These are phyloP conservation scores for Oreochromis tanganicae DNA, from an alignment of 2,113 vertebrate species.

Conservation along the genomic window DNA sequence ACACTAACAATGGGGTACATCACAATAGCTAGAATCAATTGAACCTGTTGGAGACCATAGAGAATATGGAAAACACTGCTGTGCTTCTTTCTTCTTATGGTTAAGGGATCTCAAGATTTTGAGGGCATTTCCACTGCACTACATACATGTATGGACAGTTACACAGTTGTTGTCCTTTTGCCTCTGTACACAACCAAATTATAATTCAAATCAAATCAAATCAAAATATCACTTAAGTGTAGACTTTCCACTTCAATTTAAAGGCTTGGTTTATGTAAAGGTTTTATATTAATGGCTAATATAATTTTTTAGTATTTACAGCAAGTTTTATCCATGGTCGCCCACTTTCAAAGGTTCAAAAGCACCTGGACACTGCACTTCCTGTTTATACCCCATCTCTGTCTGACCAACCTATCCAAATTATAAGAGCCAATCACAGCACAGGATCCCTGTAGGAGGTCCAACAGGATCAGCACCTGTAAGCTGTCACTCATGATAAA, in stretches of 20 bases:
- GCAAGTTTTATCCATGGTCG: neutral
- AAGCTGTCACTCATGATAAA: neutral
- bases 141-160: neutral
- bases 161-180: neutral
- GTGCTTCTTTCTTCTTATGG: neutral
- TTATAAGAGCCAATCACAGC: neutral
- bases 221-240: neutral
- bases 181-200: neutral
- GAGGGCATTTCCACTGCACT: neutral
- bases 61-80: rapidly evolving
- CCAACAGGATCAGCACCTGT: neutral
- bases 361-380: neutral
- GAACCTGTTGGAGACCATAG: neutral
- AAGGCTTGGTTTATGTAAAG: neutral
- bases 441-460: neutral
- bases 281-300: neutral
- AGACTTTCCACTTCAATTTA: neutral
- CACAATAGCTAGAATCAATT: neutral
- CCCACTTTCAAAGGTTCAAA: neutral
- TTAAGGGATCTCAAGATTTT: neutral
- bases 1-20: neutral
- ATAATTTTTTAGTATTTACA: neutral
- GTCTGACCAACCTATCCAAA: neutral
- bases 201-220: rapidly evolving
- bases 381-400: neutral